Evolutionary conservation across 2,888 invertebrate species (phyloP).

Genomic region (Busseola fusca): DNA sequence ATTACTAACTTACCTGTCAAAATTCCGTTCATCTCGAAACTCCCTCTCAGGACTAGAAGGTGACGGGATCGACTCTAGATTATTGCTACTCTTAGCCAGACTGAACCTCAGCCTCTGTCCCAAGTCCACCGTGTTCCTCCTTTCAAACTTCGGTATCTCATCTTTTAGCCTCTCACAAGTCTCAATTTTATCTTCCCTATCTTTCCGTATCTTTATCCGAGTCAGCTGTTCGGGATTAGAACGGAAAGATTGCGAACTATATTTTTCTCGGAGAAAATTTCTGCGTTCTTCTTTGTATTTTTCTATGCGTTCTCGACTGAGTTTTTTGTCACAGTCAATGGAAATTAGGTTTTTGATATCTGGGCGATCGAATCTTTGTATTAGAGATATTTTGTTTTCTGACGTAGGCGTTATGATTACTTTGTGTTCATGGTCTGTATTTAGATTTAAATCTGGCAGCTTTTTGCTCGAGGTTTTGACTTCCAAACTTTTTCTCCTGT

Average conservation of each 20-base stretch:
- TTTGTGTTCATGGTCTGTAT: slow-evolving; percentile 73
- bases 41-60: slow-evolving; percentile 70
- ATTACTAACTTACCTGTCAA: slow-evolving; percentile 69
- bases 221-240: slow-evolving; percentile 89
- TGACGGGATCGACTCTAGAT: slow-evolving; percentile 79
- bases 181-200: slow-evolving; percentile 69
- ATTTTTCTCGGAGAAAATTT: slow-evolving; percentile 91
- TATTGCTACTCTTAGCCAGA: slow-evolving; percentile 80
- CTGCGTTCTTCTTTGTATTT: slow-evolving; percentile 77
- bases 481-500: slow-evolving; percentile 90
- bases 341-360: slow-evolving; percentile 79
- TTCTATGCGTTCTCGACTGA: slow-evolving; percentile 94
- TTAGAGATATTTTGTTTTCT: slow-evolving; percentile 90
- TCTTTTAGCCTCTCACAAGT: slow-evolving; percentile 71
- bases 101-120: slow-evolving; percentile 84
- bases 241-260: slow-evolving; percentile 94
- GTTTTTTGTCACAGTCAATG: slow-evolving; percentile 87
- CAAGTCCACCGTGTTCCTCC: slow-evolving; percentile 85
- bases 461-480: slow-evolving; percentile 90
- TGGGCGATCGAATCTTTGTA: slow-evolving; percentile 84
- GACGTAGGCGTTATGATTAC: slow-evolving; percentile 89
- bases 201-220: slow-evolving; percentile 81
- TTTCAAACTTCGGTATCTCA: slow-evolving; percentile 81
- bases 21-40: slow-evolving; percentile 57
- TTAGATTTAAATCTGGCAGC: slow-evolving; percentile 83